phyloP scores from a whole-genome alignment of 2,888 invertebrate species.

The Coelogynopora nodosa region DNA sequence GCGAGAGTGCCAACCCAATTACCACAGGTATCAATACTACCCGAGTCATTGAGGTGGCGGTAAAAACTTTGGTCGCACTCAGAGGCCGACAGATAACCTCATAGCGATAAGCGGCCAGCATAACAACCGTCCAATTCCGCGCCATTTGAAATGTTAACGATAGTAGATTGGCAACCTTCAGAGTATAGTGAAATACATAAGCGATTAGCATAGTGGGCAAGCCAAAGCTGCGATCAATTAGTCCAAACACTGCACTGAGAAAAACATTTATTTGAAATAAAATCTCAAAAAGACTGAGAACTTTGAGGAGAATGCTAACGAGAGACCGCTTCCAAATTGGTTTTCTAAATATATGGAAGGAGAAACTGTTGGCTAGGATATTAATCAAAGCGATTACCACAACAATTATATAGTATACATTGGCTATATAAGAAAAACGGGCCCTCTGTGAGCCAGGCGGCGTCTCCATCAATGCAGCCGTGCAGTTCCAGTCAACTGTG shows the following conservation, averaged over 20 bases:
- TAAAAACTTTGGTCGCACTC: constrained; percentile 26
- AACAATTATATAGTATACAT: not conserved
- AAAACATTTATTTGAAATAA: constrained; percentile 33
- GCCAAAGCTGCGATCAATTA: not conserved
- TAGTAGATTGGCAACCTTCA: not conserved
- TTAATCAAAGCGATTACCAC: not conserved
- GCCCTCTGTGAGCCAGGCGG: not conserved
- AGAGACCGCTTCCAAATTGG: constrained; percentile 38
- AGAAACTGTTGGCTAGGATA: constrained; percentile 24
- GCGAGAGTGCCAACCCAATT: not conserved
- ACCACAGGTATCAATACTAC: not conserved
- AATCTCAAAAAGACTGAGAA: constrained; percentile 37
- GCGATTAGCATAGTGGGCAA: not conserved
- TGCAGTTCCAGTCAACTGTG: not conserved
- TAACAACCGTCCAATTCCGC: constrained; percentile 45
- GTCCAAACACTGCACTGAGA: not conserved
- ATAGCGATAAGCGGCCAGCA: constrained; percentile 44
- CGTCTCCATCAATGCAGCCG: not conserved
- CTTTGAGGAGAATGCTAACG: constrained; percentile 38
- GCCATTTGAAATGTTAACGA: constrained; percentile 40
- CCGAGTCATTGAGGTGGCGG: not conserved
- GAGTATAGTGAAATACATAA: not conserved
- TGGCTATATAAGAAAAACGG: not conserved
- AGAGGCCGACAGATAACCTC: constrained; percentile 44
- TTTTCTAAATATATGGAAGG: constrained; percentile 29